Base-by-base conservation (phyloP, 2,797 vertebrate genomes). In the Podarcis siculus region DNA sequence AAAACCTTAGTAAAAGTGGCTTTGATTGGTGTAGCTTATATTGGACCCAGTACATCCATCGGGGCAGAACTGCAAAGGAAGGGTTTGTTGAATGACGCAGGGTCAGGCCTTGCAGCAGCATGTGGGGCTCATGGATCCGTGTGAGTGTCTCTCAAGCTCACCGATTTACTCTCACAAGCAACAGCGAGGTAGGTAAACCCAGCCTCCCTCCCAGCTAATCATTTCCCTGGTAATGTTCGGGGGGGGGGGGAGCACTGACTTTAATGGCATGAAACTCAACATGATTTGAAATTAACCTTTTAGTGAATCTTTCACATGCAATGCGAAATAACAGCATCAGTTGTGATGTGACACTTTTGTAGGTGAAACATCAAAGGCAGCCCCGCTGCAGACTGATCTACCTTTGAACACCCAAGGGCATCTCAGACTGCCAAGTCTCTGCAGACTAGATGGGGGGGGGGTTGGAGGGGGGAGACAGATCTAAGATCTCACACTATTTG, bases 361-460 rank as follows among this genome's bases (percentile, higher is more conserved):
- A 96, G 97, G 97, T 96, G 96, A 98, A 95, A 98, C 98, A 98
- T 98, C 97, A 98, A 96, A 98, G 97, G 90, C 72, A 89, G 95
- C 97, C 95, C 97, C 96, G 95, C 94, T 95, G 97, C 97, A 97
- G 96, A 96, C 97, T 95, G 92, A 96, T 97, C 96, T 98, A 97
- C 97, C 96, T 98, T 98, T 98, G 97, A 98, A 98, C 96, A 97
- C 96, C 97, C 97, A 95, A 94, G 97, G 98, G 98, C 97, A 97
- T 96, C 96, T 95, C 95, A 94, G 96, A 93, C 95, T 96, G 97
- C 97, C 98, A 97, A 97, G 96, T 97, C 97, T 98, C 98, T 97
- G 96, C 95, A 97, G 97, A 97, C 96, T 92, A 94, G 83, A 95
- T 91, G 92, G 92, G 89, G 35, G 90, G 27, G 35, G 90, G 30